phyloP scores from a whole-genome alignment of 2,888 invertebrate genomes.

The Steinernema carpocapsae region DNA sequence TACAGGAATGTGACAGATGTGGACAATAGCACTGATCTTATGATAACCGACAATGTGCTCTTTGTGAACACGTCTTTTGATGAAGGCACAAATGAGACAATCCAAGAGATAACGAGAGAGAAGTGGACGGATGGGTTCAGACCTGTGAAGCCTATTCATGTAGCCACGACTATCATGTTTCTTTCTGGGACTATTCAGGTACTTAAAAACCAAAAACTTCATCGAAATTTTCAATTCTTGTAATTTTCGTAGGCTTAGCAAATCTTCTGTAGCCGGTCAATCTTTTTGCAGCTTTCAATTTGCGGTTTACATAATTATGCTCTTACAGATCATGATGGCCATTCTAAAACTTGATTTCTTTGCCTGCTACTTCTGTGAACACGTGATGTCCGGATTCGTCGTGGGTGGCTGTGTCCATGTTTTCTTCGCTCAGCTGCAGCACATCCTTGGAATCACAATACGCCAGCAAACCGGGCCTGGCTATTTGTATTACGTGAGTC shows the following conservation, averaged over 20 bases:
- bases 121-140: constrained; percentile 38
- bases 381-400: constrained; percentile 67
- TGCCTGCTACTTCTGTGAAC: constrained; percentile 66
- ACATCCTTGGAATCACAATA: constrained; percentile 60
- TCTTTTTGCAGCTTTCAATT: no score
- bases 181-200: constrained; percentile 61
- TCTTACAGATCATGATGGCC: constrained; percentile 61
- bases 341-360: constrained; percentile 63
- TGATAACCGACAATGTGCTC: constrained; percentile 36
- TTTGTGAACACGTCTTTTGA: constrained; percentile 35
- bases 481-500: constrained; percentile 61
- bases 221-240: no score
- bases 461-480: constrained; percentile 61
- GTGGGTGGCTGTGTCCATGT: constrained; percentile 68
- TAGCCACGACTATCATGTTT: constrained; percentile 66
- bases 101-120: constrained; percentile 39
- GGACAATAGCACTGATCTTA: constrained; percentile 21
- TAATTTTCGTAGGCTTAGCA: constrained; percentile 30
- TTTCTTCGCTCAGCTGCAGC: constrained; percentile 66
- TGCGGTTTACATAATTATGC: no score
- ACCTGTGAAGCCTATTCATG: constrained; percentile 57
- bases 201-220: no score
- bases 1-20: constrained; percentile 33
- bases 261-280: no score
- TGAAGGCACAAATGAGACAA: constrained; percentile 34